Base-by-base conservation (phyloP, 1,140 invertebrate genomes). In the Chironomus striatipennis region DNA sequence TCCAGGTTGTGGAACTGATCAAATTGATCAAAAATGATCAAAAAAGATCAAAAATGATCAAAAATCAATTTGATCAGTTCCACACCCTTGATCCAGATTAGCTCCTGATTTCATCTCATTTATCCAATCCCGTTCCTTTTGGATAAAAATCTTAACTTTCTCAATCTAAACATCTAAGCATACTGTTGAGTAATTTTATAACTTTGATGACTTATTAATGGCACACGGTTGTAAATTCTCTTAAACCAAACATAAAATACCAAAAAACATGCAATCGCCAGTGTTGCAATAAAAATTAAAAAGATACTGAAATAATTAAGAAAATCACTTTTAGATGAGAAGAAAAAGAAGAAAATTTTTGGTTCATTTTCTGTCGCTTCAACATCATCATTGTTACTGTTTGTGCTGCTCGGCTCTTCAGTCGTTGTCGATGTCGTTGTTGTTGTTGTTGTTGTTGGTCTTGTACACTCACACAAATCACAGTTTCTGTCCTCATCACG, bases 321-420 rank as follows among this genome's bases (percentile, higher is more conserved):
- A 15, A 57, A n/a, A 12, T 57, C 10, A 57, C n/a, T 57, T 57
- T 57, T 10, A 5, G 47, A 57, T n/a, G 12, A 12, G 47, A 57
- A n/a, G 12, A 57, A 57, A 57, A 57, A n/a, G 12, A 57, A 57
- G 47, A 57, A 57, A 57, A n/a, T 57, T 57, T 57, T 57, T 57
- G 12, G 47, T n/a, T 57, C 47, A 57, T 57, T 57, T 57, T 57
- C 47, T 15, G 12, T 57, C 12, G n/a, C 12, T 57, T 12, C 12
- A 34, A 34, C 24, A 34, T 34, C 24, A 34, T 34, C 24, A 5
- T n/a, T 47, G 43, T 47, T 47, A 15, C 12, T 57, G 1, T 1
- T 57, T 5, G 12, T 57, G 8, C 12, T 57, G 47, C n/a, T 57
- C n/a, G 47, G 1, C n/a, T 5, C 9, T 4, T 57, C 12, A 57